Evolutionary conservation across 2,888 invertebrate species (phyloP).

Genomic region (Cephus pygmeus): DNA sequence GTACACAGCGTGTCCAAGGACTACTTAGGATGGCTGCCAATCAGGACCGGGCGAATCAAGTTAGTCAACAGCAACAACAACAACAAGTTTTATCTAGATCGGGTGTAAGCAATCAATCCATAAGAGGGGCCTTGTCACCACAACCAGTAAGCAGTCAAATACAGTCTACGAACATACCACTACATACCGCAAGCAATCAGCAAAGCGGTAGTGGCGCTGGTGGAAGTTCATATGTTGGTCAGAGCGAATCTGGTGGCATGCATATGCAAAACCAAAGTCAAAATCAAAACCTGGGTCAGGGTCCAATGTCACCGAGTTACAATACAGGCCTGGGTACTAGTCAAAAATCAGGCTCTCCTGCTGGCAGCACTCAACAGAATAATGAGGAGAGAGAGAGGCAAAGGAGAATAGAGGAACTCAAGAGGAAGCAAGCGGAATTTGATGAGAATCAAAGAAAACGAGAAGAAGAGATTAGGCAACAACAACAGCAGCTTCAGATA

Average conservation of each 20-base stretch:
- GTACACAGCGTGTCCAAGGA: slow-evolving; percentile 68
- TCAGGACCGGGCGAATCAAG: slow-evolving; percentile 51
- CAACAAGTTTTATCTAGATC: slow-evolving; percentile 46
- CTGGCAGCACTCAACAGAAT: slow-evolving; percentile 35
- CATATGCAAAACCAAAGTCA: slow-evolving; percentile 26
- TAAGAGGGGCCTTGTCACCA: slow-evolving; percentile 52
- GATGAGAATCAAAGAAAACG: slow-evolving; percentile 69
- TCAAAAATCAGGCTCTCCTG: slow-evolving; percentile 40
- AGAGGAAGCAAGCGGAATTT: slow-evolving; percentile 68
- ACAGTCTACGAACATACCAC: slow-evolving; percentile 55
- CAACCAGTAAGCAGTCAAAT: slow-evolving; percentile 61
- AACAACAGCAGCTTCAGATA: slow-evolving; percentile 64
- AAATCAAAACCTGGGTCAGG: slow-evolving; percentile 22
- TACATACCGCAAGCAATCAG: slow-evolving; percentile 56
- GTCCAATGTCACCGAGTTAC: slow-evolving; percentile 39
- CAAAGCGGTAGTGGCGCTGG: slow-evolving; percentile 35
- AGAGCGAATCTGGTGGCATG: slow-evolving; percentile 32
- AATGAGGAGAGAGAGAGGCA: slow-evolving; percentile 66
- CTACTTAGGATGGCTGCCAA: slow-evolving; percentile 66
- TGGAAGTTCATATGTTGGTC: slow-evolving; percentile 40
- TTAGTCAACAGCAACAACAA: slow-evolving; percentile 34
- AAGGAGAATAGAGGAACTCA: slow-evolving; percentile 70
- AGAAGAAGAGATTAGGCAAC: slow-evolving; percentile 66
- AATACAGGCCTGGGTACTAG: slow-evolving; percentile 39
- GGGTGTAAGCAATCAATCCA: slow-evolving; percentile 50